Base-by-base conservation (phyloP, 2,888 invertebrate genomes). In the Cheilosia urbana region DNA sequence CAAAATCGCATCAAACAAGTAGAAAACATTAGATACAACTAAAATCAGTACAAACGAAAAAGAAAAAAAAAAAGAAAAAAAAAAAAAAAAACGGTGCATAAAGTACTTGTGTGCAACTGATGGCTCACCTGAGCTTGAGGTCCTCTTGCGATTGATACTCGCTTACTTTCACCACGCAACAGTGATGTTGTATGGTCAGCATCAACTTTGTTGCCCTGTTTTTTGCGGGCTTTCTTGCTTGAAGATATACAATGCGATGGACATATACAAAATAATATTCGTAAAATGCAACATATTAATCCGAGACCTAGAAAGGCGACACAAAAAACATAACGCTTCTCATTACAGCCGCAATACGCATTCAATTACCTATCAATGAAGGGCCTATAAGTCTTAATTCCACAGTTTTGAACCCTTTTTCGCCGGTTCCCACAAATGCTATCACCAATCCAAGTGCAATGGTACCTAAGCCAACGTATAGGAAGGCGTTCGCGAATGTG, bases 391-490 rank as follows among this genome's bases (percentile, higher is more conserved):
- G 94, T 89, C 97, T 95, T 89, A 97, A 93, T 91, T 97, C 97
- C 87, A 96, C 95, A 88, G 97, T 97, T 93, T 95, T 96, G 94
- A 96, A 97, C 93, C 95, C 95, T 93, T 97, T 97, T 93, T 97
- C 97, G 90, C 97, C 97, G 88, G 97, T 96, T 89, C 97, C 97
- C 88, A 97, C 97, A 93, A 97, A 97, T 91, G 96, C 96, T 89
- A 97, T 96, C 89, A 97, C 96, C 90, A 97, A 95, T 75, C 97
- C 97, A 88, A 97, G 93, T 27, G 97, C 96, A 83, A 97, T 95
- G 27, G 95, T 96, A 88, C 96, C 96, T 88, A 97, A 94, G 72
- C 97, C 97, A 65, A 97, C 96, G 93, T 97, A 97, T 73, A 97
- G 94, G 87, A 97, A 94, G 87, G 96, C 95, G 91, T 96, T 96